phyloP scores from a whole-genome alignment of 1,140 invertebrate species.

The Panagrolaimus sp. region DNA sequence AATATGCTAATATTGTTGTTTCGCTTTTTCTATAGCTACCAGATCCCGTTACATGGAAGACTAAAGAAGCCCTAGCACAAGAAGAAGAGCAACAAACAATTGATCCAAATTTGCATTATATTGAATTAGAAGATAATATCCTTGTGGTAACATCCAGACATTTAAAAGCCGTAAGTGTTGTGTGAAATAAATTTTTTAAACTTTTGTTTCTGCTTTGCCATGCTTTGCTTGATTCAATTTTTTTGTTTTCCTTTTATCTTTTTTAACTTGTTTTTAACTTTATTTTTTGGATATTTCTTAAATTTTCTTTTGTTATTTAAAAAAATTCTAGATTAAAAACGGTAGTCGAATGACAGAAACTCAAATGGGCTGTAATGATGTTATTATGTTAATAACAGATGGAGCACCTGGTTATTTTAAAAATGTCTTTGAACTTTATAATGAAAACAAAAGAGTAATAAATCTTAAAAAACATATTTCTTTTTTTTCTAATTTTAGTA shows the following conservation, averaged over 20 bases:
- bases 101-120: slow-evolving; percentile 32
- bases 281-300: neutral
- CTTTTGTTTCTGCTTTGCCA: neutral
- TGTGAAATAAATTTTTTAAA: neutral
- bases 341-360: slow-evolving; percentile 24
- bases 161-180: slow-evolving; percentile 44
- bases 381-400: slow-evolving; percentile 96
- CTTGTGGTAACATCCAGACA: slow-evolving; percentile 44
- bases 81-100: slow-evolving; percentile 25
- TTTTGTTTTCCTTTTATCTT: slow-evolving; percentile 14
- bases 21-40: slow-evolving; percentile 23
- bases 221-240: neutral
- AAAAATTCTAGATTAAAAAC: slow-evolving; percentile 40
- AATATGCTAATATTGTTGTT: no score
- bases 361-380: slow-evolving; percentile 75
- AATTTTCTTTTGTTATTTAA: slow-evolving; percentile 18
- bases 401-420: slow-evolving; percentile 88
- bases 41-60: slow-evolving; percentile 31
- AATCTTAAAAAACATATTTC: no score
- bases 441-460: slow-evolving; percentile 66
- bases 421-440: slow-evolving; percentile 81
- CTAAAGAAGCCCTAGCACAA: slow-evolving; percentile 41
- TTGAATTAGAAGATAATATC: slow-evolving; percentile 50
- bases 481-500: no score
- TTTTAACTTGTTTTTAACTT: neutral